Base-by-base conservation (phyloP, 2,797 vertebrate genomes). In the Hyperoplus lanceolatus region DNA sequence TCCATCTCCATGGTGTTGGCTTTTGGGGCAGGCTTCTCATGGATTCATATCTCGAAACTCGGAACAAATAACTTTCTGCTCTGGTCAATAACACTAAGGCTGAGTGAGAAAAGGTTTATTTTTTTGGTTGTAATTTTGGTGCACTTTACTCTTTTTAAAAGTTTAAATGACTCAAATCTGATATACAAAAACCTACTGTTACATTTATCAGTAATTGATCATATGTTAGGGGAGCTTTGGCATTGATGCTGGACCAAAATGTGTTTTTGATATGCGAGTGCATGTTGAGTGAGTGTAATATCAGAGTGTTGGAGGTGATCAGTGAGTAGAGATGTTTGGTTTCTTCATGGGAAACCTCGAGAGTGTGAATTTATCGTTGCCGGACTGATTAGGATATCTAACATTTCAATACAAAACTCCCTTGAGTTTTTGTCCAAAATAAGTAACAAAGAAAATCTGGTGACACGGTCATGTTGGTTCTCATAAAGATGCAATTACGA, bases 341-440 rank as follows among this genome's bases (percentile, higher is more conserved):
- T 61, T 69, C 58, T 75, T 70, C 18, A 9, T 4, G 39, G 54
- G 15, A 39, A 21, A 61, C 46, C 14, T 16, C 21, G 14, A 0
- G 65, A 61, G 42, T 48, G 50, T 58, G 57, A 81, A 45, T 4
- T n/a, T 54, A 43, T 5, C 4, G 16, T 36, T 53, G 36, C 62
- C 53, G 6, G 15, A 77, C 50, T 38, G 14, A 66, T 53, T n/a
- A 53, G 64, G 55, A 69, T 61, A 49, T 16, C n/a, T 54, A 64
- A 73, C 49, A 61, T 78, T 87, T 85, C 74, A 65, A 60, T 39
- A 2, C 10, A 41, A 64, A 58, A 59, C 56, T 70, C 39, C 13
- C 6, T 43, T 16, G 54, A 51, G 48, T 73, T 76, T 69, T 76
- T 55, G 49, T 60, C 57, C 41, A 39, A 50, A 69, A 14, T 41